Evolutionary conservation across 2,888 invertebrate genomes (phyloP), one percentile per base, ranked within the genome.

Genomic region (Megaustenia siamemsis): DNA sequence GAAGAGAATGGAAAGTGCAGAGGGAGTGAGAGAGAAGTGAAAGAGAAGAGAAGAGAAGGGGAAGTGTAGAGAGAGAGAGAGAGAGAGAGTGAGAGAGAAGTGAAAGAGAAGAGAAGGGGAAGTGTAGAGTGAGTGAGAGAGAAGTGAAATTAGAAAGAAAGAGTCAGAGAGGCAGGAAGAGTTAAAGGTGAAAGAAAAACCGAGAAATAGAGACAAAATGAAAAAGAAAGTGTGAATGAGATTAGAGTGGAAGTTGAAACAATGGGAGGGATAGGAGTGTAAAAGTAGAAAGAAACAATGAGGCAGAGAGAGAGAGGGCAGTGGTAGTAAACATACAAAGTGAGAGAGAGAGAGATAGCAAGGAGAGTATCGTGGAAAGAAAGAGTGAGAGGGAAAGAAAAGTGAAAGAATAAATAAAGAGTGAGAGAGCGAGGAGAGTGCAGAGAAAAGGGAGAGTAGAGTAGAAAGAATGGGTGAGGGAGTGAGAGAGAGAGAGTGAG

Each of bases 21-120:
- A n/a, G n/a, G n/a, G n/a, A n/a, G n/a, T n/a, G n/a, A n/a, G n/a
- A n/a, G n/a, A n/a, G n/a, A n/a, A n/a, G n/a, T n/a, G n/a, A n/a
- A n/a, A n/a, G n/a, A n/a, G n/a, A n/a, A n/a, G n/a, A n/a, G n/a
- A 28, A n/a, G 6, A 80, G 66, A 68, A 3, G 28, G 80, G 69
- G 69, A 69, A 69, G 69, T n/a, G 49, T 69, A 69, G 45, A 81
- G 80, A 81, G 49, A 81, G 63, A 69, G 49, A 69, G 45, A 56
- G 45, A 35, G 56, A 73, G 21, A 82, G 56, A 82, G 24, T 71
- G 68, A 68, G 6, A 68, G 68, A 68, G 6, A 68, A 6, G 24
- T 32, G 71, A 45, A 66, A 49, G 69, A 69, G 35, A 49, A 45
- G 43, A 43, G 49, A 66, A 69, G 35, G 49, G n/a, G 43, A 45